Base-by-base conservation (phyloP, 2,888 invertebrate species). In the Diplolepis rosae region DNA sequence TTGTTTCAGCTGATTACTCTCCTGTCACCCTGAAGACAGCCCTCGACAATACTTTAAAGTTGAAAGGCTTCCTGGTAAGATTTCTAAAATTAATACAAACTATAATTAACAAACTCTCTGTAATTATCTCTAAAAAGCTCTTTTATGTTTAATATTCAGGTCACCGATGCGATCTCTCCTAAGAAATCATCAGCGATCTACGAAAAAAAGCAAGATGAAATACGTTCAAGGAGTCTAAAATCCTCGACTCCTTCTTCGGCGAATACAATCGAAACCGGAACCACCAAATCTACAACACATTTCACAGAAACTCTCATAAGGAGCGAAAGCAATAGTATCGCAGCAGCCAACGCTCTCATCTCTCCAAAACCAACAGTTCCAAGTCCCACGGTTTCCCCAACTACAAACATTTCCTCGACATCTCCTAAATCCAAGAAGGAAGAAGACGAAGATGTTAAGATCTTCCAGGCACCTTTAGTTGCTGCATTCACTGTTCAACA, bases 401-500 rank as follows among this genome's bases (percentile, higher is more conserved):
- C 11, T 0, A 27, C 39, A 1, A 82, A 79, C 27, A 18, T 15
- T 39, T 39, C 73, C 3, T 66, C 70, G n/a, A 71, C 61, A 11
- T 71, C 61, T 6, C 69, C 92, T 69, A 92, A 93, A 86, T 91
- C 87, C 4, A 88, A 93, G 78, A 79, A 78, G 13, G 78, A 81
- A 30, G 81, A 82, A 15, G 80, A 83, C 3, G 90, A 91, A 72
- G 93, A 93, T 72, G 94, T 95, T 1, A 95, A 95, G 87, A 95
- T 96, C 65, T 94, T 93, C 83, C 93, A 93, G 78, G 95, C 95
- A 2, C 95, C 96, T 0, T 85, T 96, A 71, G 94, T 96, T 0
- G 95, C 95, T 1, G 96, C 96, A 0, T 96, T 96, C 82, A 96
- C 96, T 0, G 94, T 96, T 0, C 95, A 96, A 77, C 94, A 96